A percentile compares a stretch with the other conserved stretches of the same genome.
Evolutionary conservation across 2,888 invertebrate genomes (phyloP).

Genomic region (Ischnus inquisitorius): DNA sequence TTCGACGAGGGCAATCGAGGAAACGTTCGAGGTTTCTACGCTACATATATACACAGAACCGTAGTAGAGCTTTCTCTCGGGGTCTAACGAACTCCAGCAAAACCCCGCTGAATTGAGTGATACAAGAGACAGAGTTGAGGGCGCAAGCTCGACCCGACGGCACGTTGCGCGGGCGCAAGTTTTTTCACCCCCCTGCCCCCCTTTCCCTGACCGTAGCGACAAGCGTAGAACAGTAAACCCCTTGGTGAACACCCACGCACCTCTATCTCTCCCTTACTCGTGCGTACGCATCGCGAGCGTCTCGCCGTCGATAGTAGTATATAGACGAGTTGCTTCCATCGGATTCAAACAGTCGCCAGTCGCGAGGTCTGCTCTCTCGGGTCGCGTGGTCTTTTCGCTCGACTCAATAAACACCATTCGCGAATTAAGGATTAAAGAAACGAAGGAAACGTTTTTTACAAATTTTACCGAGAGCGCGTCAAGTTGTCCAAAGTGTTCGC

Average conservation of each 20-base stretch:
- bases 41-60: background rate
- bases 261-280: slow-evolving; percentile 34
- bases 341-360: slow-evolving; percentile 64
- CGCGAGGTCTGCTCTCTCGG: slow-evolving; percentile 60
- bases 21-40: slow-evolving; percentile 17
- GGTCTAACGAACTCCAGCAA: slow-evolving; percentile 51
- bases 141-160: slow-evolving; percentile 68
- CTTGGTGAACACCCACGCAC: slow-evolving; percentile 36
- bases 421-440: too few species aligned
- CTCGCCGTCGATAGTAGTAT: slow-evolving; percentile 29
- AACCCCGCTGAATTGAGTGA: slow-evolving; percentile 9
- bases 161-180: slow-evolving; percentile 63
- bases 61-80: slow-evolving; percentile 17
- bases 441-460: background rate
- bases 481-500: background rate
- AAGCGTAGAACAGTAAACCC: background rate
- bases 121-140: slow-evolving; percentile 34
- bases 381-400: slow-evolving; percentile 50
- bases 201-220: too few species aligned
- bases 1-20: slow-evolving; percentile 41
- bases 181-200: background rate
- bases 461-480: background rate
- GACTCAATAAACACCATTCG: background rate
- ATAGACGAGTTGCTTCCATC: slow-evolving; percentile 36
- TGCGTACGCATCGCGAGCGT: slow-evolving; percentile 56